Conservation (phyloP, 1,140 invertebrate genomes). For the Euwallacea fornicatus region DNA sequence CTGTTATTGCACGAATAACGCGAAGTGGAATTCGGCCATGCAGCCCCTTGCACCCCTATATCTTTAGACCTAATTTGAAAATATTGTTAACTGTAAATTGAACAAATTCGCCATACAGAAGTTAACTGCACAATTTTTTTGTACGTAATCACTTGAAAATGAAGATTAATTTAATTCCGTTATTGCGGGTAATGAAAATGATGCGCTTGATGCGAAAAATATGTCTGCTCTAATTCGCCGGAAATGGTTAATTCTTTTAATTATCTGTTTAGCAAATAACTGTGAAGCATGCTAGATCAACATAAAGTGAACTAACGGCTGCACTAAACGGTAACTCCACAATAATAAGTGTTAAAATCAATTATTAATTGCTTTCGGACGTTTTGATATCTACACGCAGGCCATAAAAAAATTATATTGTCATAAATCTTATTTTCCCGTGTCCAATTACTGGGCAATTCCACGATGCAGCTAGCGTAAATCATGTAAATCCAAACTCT, state of each 20-base stretch:
- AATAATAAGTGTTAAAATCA: neutral
- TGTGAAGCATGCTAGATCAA: neutral
- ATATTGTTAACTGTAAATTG: too few species aligned
- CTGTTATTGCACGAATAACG: too few species aligned
- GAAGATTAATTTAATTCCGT: neutral
- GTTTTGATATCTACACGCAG: too few species aligned
- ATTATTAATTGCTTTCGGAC: neutral
- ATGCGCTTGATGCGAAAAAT: too few species aligned
- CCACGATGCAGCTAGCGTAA: neutral
- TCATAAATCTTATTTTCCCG: neutral
- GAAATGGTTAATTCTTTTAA: neutral
- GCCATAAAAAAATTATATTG: neutral
- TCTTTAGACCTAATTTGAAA: too few species aligned
- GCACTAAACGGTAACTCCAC: neutral
- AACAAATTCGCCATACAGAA: too few species aligned
- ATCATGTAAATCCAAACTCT: slow-evolving; percentile 7
- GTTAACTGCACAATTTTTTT: too few species aligned
- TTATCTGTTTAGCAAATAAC: slow-evolving; percentile 2
- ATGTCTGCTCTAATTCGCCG: neutral
- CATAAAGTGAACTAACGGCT: neutral
- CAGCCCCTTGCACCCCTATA: too few species aligned
- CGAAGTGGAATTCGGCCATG: too few species aligned
- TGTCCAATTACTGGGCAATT: neutral
- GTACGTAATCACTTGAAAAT: too few species aligned
- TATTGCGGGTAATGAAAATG: neutral